Conservation (phyloP, 2,797 vertebrate species). For the Caiman crocodilus region DNA sequence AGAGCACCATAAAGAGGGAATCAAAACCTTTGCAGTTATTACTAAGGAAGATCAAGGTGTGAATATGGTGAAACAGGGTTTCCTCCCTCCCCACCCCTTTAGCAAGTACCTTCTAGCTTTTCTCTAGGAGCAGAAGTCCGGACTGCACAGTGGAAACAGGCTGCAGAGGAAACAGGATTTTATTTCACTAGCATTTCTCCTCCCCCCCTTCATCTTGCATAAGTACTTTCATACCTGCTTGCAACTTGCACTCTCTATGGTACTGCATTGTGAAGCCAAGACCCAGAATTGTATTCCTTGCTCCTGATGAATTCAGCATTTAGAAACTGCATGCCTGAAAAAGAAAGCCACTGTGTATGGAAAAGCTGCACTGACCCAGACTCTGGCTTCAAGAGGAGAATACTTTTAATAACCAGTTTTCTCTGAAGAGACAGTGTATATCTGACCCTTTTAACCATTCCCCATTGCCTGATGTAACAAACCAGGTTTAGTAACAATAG, state of each 20-base stretch:
- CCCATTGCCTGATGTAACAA: neutral
- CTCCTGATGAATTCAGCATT: slow-evolving; percentile 14
- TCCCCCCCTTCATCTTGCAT: neutral
- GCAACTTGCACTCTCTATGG: neutral
- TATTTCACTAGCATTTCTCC: neutral
- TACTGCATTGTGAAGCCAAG: neutral
- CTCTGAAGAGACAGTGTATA: no score
- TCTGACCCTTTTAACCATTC: rapidly evolving
- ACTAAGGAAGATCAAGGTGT: neutral
- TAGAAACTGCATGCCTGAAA: slow-evolving; percentile 48
- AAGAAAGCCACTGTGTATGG: neutral
- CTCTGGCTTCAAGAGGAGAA: neutral
- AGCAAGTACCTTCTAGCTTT: neutral
- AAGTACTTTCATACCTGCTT: slow-evolving; percentile 16
- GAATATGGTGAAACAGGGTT: neutral
- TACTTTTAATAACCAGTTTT: neutral
- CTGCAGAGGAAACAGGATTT: neutral
- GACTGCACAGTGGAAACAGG: neutral
- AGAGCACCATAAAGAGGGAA: neutral
- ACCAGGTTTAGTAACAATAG: neutral
- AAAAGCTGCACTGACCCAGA: neutral
- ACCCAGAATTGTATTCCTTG: slow-evolving; percentile 47
- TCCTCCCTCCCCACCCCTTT: neutral
- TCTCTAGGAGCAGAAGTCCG: neutral
- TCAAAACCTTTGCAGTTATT: neutral